These are phyloP conservation scores for Archivesica marissinica DNA, from an alignment of 1,140 invertebrate genomes.

Conservation along the genomic window DNA sequence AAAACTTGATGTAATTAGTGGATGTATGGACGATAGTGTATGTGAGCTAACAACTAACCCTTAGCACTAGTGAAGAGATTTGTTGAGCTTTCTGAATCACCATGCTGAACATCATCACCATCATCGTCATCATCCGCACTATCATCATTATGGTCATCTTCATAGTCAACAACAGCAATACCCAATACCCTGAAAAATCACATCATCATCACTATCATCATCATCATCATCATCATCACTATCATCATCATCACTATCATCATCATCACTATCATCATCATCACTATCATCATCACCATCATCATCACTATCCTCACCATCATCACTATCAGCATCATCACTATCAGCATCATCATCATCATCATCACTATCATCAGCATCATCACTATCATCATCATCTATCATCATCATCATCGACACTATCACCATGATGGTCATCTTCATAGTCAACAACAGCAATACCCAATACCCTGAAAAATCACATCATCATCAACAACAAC, in stretches of 20 bases:
- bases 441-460: conserved; percentile 50
- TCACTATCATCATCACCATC: not conserved
- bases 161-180: conserved; percentile 6
- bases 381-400: conserved; percentile 17
- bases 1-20: too few species aligned
- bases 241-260: conserved; percentile 88
- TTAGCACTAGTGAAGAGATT: conserved; percentile 33
- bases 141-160: not conserved
- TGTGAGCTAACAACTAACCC: not conserved
- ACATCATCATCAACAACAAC: not conserved
- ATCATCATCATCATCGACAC: conserved; percentile 44
- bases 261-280: conserved; percentile 71
- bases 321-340: conserved; percentile 3
- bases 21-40: too few species aligned
- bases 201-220: conserved; percentile 39
- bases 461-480: conserved; percentile 44
- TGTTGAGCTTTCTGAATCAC: not conserved
- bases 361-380: not conserved
- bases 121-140: not conserved
- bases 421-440: conserved; percentile 8
- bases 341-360: not conserved
- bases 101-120: not conserved
- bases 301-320: not conserved
- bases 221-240: conserved; percentile 28
- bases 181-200: not conserved